phyloP scores from a whole-genome alignment of 2,888 invertebrate genomes.

The Celastrina argiolus region DNA sequence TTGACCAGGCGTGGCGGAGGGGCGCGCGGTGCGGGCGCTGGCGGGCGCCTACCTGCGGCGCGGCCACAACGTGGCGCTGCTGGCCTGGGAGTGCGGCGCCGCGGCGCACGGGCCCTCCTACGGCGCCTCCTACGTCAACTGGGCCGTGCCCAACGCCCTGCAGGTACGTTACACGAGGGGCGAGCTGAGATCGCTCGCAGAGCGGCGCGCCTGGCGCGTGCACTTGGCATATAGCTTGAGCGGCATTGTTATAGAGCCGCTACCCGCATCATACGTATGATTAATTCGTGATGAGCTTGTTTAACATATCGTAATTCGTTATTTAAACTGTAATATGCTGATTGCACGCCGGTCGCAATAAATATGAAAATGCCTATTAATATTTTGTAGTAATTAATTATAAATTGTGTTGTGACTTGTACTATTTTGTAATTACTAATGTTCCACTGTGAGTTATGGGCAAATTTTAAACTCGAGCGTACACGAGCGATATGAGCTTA shows the following conservation, averaged over 20 bases:
- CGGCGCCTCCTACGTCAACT: conserved; percentile 48
- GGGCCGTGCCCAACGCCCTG: conserved; percentile 64
- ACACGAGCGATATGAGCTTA: too few species aligned
- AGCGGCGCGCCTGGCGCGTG: too few species aligned
- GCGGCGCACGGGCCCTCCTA: conserved; percentile 41
- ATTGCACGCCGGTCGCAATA: background rate
- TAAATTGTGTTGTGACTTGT: too few species aligned
- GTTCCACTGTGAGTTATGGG: too few species aligned
- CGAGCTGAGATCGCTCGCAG: too few species aligned
- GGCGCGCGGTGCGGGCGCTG: conserved; percentile 53
- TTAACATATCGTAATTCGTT: conserved; percentile 3
- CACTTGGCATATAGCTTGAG: too few species aligned
- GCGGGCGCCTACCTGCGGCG: conserved; percentile 49
- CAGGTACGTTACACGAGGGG: conserved; percentile 40
- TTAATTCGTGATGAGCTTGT: background rate
- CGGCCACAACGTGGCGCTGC: conserved; percentile 55
- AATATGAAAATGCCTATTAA: conserved; percentile 17
- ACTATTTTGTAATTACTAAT: too few species aligned
- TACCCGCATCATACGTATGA: too few species aligned
- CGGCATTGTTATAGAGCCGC: too few species aligned
- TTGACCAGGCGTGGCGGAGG: conserved; percentile 54
- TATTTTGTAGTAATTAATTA: background rate
- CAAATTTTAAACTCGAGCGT: too few species aligned
- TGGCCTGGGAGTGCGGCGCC: conserved; percentile 64
- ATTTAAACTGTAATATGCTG: background rate